Conservation (phyloP, 2,888 invertebrate genomes). For the Andrena bucephala region DNA sequence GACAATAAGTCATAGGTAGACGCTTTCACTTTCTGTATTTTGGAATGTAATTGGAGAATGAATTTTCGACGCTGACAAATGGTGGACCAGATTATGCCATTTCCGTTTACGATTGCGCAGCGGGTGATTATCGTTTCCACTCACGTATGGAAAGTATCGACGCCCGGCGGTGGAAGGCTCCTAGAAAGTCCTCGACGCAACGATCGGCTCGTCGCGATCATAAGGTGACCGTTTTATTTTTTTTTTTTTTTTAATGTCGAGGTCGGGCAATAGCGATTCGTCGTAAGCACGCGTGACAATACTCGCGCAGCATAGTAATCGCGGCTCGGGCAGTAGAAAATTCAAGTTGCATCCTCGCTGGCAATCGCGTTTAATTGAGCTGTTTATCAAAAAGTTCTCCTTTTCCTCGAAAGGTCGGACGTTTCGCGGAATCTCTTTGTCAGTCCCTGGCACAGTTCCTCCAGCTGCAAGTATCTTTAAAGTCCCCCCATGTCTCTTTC, state of each 20-base stretch:
- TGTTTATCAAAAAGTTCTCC: conserved; percentile 15
- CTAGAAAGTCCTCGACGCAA: conserved; percentile 45
- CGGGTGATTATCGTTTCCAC: conserved; percentile 59
- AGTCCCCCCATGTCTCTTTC: background rate
- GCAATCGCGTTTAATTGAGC: conserved; percentile 26
- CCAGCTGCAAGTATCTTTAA: background rate
- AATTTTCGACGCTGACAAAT: background rate
- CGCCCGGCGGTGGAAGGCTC: conserved; percentile 43
- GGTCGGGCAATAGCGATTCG: conserved; percentile 60
- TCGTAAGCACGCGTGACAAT: conserved; percentile 41
- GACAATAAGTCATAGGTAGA: no score
- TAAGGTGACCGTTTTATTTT: conserved; percentile 46
- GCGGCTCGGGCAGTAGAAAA: conserved; percentile 29
- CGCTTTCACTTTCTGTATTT: no score
- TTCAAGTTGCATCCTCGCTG: conserved; percentile 50
- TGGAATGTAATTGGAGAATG: background rate
- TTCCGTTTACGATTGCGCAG: conserved; percentile 48
- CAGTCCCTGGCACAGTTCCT: background rate
- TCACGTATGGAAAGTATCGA: conserved; percentile 68
- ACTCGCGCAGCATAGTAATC: conserved; percentile 71
- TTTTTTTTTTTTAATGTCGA: conserved; percentile 72
- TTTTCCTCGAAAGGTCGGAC: background rate
- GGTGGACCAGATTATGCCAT: conserved; percentile 29
- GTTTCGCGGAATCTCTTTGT: background rate
- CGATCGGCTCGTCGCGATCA: conserved; percentile 57